phyloP scores from a whole-genome alignment of 1,140 invertebrate species.

The Hestina assimilis region DNA sequence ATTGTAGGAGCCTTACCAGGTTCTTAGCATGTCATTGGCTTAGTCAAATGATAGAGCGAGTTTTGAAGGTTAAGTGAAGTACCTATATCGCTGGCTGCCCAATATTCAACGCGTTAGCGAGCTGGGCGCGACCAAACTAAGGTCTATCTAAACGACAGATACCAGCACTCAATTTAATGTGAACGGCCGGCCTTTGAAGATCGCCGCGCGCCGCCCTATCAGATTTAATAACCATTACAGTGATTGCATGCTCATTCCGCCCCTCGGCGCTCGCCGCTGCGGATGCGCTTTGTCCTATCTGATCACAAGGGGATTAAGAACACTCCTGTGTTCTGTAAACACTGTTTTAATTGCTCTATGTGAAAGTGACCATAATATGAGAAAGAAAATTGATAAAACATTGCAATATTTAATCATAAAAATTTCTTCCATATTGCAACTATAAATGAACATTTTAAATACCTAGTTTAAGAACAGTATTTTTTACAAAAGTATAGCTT shows the following conservation, averaged over 20 bases:
- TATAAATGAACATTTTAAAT: too few relatives aligned
- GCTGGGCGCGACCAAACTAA: not conserved
- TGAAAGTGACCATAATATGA: not conserved
- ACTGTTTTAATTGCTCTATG: not conserved
- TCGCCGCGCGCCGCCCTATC: slow-evolving; percentile 20
- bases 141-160: slow-evolving; percentile 9
- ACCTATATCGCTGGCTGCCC: too few relatives aligned
- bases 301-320: slow-evolving; percentile 11
- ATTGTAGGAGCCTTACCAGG: too few relatives aligned
- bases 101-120: not conserved
- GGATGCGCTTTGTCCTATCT: not conserved
- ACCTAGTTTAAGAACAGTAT: too few relatives aligned
- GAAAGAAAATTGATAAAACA: too few relatives aligned
- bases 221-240: slow-evolving; percentile 33
- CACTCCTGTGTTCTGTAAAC: slow-evolving; percentile 16
- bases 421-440: too few relatives aligned
- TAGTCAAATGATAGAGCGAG: too few relatives aligned
- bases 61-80: too few relatives aligned
- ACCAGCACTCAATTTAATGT: slow-evolving; percentile 8
- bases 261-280: not conserved
- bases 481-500: too few relatives aligned
- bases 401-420: too few relatives aligned
- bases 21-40: too few relatives aligned
- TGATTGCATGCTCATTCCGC: slow-evolving; percentile 11
- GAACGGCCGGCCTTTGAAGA: slow-evolving; percentile 13